Evolutionary conservation across 1,140 invertebrate genomes (phyloP).

Genomic region (Drosophila tani): DNA sequence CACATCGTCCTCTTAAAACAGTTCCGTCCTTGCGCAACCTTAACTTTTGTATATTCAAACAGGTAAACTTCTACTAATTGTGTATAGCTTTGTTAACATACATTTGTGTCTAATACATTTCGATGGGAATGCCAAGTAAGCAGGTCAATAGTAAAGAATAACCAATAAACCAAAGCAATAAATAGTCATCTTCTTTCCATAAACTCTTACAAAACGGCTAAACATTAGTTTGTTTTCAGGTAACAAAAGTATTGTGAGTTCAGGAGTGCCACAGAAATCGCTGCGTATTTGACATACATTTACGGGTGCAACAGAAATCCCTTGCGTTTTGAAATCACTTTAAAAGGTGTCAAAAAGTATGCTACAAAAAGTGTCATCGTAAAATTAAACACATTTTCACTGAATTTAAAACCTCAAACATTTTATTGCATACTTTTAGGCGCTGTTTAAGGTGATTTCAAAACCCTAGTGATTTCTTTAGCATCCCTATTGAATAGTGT

Average conservation of each 20-base stretch:
- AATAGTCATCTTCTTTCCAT: neutral
- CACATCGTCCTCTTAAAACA: neutral
- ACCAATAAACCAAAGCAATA: conserved; percentile 7
- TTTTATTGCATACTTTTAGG: too few relatives aligned
- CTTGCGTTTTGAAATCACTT: too few relatives aligned
- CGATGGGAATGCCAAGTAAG: conserved; percentile 3
- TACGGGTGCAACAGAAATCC: too few relatives aligned
- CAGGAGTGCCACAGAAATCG: neutral
- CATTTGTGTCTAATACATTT: conserved; percentile 3
- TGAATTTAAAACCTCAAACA: too few relatives aligned
- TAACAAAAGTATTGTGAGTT: neutral
- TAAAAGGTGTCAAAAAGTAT: too few relatives aligned
- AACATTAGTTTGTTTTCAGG: neutral
- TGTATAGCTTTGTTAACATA: conserved; percentile 14
- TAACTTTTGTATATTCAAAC: conserved; percentile 11
- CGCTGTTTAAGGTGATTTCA: too few relatives aligned
- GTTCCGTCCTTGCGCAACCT: conserved; percentile 1
- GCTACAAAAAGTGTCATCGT: too few relatives aligned
- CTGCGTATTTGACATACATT: neutral
- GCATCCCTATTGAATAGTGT: too few relatives aligned
- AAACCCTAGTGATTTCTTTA: too few relatives aligned
- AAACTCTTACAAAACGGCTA: conserved; percentile 55
- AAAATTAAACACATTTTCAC: too few relatives aligned
- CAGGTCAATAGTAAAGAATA: neutral
- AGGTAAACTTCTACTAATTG: conserved; percentile 12